phyloP scores from a whole-genome alignment of 2,797 vertebrate species.

The Sylvia borin region DNA sequence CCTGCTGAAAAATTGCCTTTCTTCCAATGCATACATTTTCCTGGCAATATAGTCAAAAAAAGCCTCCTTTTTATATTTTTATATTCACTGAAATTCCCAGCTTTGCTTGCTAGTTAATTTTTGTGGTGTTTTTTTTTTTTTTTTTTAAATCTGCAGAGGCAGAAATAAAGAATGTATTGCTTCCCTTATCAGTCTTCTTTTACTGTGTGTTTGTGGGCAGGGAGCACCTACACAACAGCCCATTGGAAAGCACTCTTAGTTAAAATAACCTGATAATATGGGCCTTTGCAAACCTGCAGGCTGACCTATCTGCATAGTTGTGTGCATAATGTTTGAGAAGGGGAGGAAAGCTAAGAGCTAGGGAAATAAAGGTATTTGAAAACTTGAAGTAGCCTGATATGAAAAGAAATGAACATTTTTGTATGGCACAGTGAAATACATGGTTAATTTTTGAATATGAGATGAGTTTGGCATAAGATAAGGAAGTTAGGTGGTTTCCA shows the following conservation, averaged over 20 bases:
- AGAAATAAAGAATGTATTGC: neutral
- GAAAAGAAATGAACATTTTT: neutral
- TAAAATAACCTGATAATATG: neutral
- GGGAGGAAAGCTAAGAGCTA: neutral
- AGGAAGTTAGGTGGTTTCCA: neutral
- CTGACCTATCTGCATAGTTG: neutral
- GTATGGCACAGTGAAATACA: neutral
- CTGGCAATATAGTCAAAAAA: slow-evolving; percentile 17
- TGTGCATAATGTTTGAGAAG: neutral
- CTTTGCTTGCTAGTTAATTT: neutral
- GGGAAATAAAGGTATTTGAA: neutral
- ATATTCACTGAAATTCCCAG: neutral
- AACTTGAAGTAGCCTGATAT: neutral
- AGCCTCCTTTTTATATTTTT: neutral
- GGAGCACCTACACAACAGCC: neutral
- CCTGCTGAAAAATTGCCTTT: slow-evolving; percentile 65
- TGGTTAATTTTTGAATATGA: neutral
- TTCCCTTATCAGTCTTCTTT: neutral
- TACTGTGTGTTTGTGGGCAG: neutral
- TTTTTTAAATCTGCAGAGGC: neutral
- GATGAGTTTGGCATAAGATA: neutral
- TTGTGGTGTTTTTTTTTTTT: neutral
- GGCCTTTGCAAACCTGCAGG: neutral
- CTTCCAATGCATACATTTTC: slow-evolving; percentile 44
- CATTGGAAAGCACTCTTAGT: neutral